phyloP scores from a whole-genome alignment of 2,888 invertebrate species.

The Chydorus sphaericus region DNA sequence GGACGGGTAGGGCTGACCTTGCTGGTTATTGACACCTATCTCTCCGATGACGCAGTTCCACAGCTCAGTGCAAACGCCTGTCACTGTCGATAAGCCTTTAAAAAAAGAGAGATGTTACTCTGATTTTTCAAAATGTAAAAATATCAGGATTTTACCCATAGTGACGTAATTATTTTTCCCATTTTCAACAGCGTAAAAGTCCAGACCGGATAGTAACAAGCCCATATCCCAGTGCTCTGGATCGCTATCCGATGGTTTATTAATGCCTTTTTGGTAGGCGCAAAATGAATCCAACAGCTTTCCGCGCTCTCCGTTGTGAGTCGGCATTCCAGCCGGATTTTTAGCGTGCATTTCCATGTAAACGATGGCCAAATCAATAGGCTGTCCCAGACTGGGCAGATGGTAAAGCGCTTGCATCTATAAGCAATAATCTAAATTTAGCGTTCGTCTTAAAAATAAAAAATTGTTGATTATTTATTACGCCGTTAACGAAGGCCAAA shows the following conservation, averaged over 20 bases:
- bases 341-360: conserved; percentile 50
- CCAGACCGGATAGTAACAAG: conserved; percentile 55
- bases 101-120: background rate
- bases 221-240: conserved; percentile 69
- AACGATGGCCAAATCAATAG: conserved; percentile 49
- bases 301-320: conserved; percentile 49
- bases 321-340: conserved; percentile 45
- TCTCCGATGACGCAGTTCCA: conserved; percentile 65
- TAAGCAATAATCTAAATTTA: conserved; percentile 17
- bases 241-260: conserved; percentile 48
- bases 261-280: conserved; percentile 47
- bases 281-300: conserved; percentile 58
- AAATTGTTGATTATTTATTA: conserved; percentile 27
- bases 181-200: conserved; percentile 55
- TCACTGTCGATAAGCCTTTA: conserved; percentile 59
- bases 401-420: conserved; percentile 63
- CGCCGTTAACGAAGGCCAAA: conserved; percentile 61
- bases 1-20: conserved; percentile 64
- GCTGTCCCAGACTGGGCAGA: conserved; percentile 50
- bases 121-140: no score
- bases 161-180: conserved; percentile 54
- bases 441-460: background rate
- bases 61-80: conserved; percentile 53
- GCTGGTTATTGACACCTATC: conserved; percentile 53
- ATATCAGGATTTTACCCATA: conserved; percentile 40